Base-by-base conservation (phyloP, 2,888 invertebrate species). In the Dascillus cervinus region DNA sequence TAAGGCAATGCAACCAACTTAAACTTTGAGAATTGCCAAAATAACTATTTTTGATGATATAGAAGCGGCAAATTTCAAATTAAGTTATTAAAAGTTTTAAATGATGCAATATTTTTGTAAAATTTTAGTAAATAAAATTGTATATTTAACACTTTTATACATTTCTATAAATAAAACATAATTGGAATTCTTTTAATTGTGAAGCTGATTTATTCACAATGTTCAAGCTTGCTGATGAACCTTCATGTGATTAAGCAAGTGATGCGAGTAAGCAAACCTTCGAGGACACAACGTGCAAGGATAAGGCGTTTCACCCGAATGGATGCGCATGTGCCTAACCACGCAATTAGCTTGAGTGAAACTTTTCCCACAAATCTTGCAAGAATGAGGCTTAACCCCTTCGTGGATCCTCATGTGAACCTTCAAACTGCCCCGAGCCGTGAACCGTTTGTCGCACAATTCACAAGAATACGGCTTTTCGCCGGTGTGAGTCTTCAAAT, bases 271-370 rank as follows among this genome's bases (percentile, higher is more conserved):
- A 9, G 40, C 37, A 32, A 44, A 44, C 15, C 20, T 25, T 4
- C 29, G 15, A 4, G 37, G 25, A 26, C 44, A 44, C 13, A 33
- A 3, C 9, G 26, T 24, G 14, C 44, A 44, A 3, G 34, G 31
- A 31, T 44, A 44, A 3, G 44, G 44, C 1, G 37, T 44, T 13
- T 42, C 42, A 3, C 42, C 42, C 0, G 42, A 34, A 29, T 42
- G 42, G 14, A 33, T 29, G 8, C 42, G 22, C 39, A 42, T 40
- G 26, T 42, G 42, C 9, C 37, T 15, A 5, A 28, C 30, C 3
- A 42, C 29, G 12, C 37, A 34, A 19, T 33, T 33, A 3, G 31
- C 29, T 19, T 42, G 42, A 12, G 33, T 34, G 15, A 42, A 42
- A 13, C 32, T 23, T 25, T 42, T 39, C 1, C 42, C 39, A 11